These are phyloP conservation scores for Sorex fumeus DNA, from an alignment of 2,113 vertebrate species.

Conservation along the genomic window DNA sequence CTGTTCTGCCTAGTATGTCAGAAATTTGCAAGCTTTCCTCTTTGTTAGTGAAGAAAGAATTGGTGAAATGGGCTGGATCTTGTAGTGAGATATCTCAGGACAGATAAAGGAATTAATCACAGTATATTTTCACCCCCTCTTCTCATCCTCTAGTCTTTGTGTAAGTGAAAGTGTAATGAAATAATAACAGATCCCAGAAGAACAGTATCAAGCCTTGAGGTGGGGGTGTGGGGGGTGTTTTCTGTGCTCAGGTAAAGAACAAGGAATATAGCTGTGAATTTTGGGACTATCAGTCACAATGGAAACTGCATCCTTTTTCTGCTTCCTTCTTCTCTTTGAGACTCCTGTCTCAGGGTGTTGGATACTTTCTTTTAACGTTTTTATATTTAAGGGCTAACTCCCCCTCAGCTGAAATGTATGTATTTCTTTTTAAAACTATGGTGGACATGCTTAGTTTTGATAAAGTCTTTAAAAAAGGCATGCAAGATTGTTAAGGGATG, in stretches of 20 bases:
- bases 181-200: not conserved
- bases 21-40: constrained; percentile 58
- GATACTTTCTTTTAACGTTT: not conserved
- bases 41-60: not conserved
- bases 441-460: constrained; percentile 38
- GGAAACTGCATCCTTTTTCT: not conserved
- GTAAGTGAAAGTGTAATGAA: not conserved
- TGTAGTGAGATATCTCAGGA: not conserved
- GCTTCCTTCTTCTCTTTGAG: not conserved
- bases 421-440: constrained; percentile 33
- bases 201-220: not conserved
- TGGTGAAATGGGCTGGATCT: not conserved
- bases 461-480: constrained; percentile 2
- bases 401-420: not conserved
- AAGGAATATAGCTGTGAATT: not conserved
- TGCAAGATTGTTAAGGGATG: not conserved
- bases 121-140: not conserved
- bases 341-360: not conserved
- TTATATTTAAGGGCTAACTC: not conserved
- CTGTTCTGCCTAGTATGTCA: constrained; percentile 23
- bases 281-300: not conserved
- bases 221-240: not conserved
- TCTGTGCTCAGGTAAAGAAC: not conserved
- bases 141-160: not conserved
- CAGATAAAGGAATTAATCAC: not conserved